These are phyloP conservation scores for Armadillidium nasatum DNA, from an alignment of 1,140 invertebrate genomes.

Conservation along the genomic window DNA sequence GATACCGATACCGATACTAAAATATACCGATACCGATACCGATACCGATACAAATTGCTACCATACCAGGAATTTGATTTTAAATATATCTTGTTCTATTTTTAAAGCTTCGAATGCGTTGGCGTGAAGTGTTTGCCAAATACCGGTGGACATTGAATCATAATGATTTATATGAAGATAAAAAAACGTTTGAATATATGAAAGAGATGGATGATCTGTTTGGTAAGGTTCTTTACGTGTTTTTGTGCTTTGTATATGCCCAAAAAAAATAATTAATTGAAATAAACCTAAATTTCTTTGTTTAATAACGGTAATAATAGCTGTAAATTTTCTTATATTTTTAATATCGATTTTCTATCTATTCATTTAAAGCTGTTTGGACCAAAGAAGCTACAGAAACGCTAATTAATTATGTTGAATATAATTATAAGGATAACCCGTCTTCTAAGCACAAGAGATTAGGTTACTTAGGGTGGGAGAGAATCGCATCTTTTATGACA, in stretches of 20 bases:
- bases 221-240: conserved; percentile 19
- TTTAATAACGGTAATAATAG: no score
- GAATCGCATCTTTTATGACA: conserved; percentile 31
- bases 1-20: no score
- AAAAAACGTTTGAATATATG: conserved; percentile 38
- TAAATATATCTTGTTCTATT: neutral
- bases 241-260: neutral
- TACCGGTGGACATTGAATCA: conserved; percentile 38
- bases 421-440: conserved; percentile 28
- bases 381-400: conserved; percentile 28
- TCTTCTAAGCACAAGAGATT: conserved; percentile 30
- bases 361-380: conserved; percentile 27
- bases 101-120: conserved; percentile 34
- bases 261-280: no score
- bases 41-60: no score
- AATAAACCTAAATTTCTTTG: no score
- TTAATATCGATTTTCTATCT: no score
- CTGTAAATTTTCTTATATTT: no score
- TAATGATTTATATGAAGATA: conserved; percentile 35
- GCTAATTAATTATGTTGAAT: conserved; percentile 31
- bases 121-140: conserved; percentile 36
- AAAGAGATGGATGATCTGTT: conserved; percentile 37
- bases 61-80: neutral
- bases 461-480: conserved; percentile 36
- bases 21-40: no score